Base-by-base conservation (phyloP, 1,140 invertebrate species). In the Zophobas atratus region DNA sequence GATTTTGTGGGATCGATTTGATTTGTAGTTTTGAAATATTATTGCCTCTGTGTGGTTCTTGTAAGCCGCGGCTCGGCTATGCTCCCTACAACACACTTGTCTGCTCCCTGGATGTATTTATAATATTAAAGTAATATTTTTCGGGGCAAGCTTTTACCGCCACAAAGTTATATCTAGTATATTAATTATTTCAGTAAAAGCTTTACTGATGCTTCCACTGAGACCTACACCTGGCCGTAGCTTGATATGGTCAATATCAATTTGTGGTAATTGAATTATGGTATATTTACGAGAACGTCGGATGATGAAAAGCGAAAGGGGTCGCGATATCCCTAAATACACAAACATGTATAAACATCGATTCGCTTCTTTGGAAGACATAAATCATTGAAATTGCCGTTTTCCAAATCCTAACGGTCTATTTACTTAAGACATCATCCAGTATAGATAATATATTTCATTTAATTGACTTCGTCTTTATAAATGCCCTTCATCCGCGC, bases 351-450 rank as follows among this genome's bases (percentile, higher is more conserved):
- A 71, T 72, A 78, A 78, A 78, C 77, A 78, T 78, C 77, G 55
- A 72, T 76, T 72, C 63, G 41, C 36, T 71, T 77, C 79, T 78
- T 78, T 78, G 55, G 60, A 57, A 72, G 43, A 53, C 73, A 78
- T 80, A 80, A 80, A 80, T 80, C 79, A 80, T 77, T 78, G 57
- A 80, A 78, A 80, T 80, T 80, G 79, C 71, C 79, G 71, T 80
- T 77, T 80, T 76, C 73, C 79, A 80, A 80, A 80, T 80, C 79
- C 79, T 70, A 55, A 80, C 71, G 76, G 72, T 77, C 79, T 80
- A 78, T 80, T 80, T 80, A 80, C 76, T 80, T 63, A 80, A 77
- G 73, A 78, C 79, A 77, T 77, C 79, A 77, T 77, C 79, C 63
- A 78, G 46, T 73, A 71, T 70, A 75, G 77, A 78, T 78, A 77